phyloP scores from a whole-genome alignment of 2,113 vertebrate genomes.

The Pelobates fuscus region DNA sequence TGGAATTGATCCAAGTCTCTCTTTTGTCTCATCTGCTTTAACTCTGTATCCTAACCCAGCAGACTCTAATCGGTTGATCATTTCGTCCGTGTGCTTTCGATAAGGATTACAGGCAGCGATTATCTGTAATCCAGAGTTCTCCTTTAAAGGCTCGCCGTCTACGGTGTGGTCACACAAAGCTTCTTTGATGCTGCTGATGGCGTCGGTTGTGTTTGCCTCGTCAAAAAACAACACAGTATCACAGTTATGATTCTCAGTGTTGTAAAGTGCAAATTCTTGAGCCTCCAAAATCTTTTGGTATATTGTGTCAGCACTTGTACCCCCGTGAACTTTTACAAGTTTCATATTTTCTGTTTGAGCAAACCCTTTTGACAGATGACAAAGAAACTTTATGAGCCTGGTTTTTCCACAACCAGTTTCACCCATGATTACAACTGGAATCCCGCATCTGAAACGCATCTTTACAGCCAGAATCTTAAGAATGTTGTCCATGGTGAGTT shows the following conservation, averaged over 20 bases:
- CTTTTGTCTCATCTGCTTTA: constrained; percentile 78
- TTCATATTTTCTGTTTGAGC: constrained; percentile 79
- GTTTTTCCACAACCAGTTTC: constrained; percentile 97
- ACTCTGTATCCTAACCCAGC: constrained; percentile 91
- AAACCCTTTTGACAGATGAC: constrained; percentile 71
- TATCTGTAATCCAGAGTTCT: constrained; percentile 73
- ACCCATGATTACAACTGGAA: constrained; percentile 95
- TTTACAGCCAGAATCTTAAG: constrained; percentile 93
- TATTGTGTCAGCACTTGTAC: constrained; percentile 83
- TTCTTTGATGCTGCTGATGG: constrained; percentile 91
- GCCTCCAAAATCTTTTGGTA: constrained; percentile 79
- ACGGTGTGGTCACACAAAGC: constrained; percentile 86
- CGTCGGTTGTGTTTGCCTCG: constrained; percentile 94
- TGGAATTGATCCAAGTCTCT: constrained; percentile 88
- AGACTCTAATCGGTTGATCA: constrained; percentile 85
- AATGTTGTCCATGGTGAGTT: constrained; percentile 91
- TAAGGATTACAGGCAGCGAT: constrained; percentile 97
- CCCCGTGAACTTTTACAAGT: constrained; percentile 92
- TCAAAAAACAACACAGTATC: constrained; percentile 93
- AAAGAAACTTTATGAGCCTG: constrained; percentile 87
- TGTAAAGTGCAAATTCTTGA: constrained; percentile 68
- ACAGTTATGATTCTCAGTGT: constrained; percentile 70
- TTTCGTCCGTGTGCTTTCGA: constrained; percentile 83
- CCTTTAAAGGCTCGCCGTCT: constrained; percentile 69
- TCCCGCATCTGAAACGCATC: constrained; percentile 92